phyloP scores from a whole-genome alignment of 1,140 invertebrate genomes.

The Heterodera schachtii region DNA sequence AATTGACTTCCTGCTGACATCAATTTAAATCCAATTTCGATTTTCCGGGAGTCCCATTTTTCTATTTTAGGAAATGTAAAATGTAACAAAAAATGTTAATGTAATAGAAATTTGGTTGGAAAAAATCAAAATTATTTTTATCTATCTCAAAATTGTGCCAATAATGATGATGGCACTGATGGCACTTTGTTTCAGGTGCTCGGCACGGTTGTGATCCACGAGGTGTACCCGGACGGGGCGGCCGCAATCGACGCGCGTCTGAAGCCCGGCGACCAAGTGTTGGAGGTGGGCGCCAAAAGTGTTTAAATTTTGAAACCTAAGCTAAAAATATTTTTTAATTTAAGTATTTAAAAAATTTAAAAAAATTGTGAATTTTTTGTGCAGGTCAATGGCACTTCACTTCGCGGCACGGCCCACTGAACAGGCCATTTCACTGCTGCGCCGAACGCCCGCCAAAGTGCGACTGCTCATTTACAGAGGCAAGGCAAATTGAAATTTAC shows the following conservation, averaged over 20 bases:
- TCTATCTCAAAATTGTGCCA: not conserved
- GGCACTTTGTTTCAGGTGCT: constrained; percentile 33
- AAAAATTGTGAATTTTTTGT: constrained; percentile 23
- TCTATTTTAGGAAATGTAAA: no score
- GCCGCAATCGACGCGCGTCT: constrained; percentile 86
- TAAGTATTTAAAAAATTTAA: not conserved
- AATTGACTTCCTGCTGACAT: no score
- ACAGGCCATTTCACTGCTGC: constrained; percentile 74
- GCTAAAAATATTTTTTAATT: not conserved
- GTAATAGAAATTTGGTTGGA: no score
- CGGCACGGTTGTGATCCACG: constrained; percentile 64
- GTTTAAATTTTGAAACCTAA: not conserved
- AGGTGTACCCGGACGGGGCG: constrained; percentile 68
- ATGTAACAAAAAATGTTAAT: no score
- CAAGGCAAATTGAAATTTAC: not conserved
- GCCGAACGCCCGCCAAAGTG: constrained; percentile 77
- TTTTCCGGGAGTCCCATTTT: no score
- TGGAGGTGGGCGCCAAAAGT: constrained; percentile 66
- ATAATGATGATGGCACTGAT: no score
- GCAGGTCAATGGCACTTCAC: constrained; percentile 74
- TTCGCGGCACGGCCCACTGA: constrained; percentile 75
- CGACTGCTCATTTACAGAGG: constrained; percentile 81
- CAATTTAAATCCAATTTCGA: no score
- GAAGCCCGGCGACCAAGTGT: constrained; percentile 86
- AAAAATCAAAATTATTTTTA: not conserved